Evolutionary conservation across 2,888 invertebrate species (phyloP), one percentile per base, ranked within the genome.

Genomic region (Piscicola geometra): DNA sequence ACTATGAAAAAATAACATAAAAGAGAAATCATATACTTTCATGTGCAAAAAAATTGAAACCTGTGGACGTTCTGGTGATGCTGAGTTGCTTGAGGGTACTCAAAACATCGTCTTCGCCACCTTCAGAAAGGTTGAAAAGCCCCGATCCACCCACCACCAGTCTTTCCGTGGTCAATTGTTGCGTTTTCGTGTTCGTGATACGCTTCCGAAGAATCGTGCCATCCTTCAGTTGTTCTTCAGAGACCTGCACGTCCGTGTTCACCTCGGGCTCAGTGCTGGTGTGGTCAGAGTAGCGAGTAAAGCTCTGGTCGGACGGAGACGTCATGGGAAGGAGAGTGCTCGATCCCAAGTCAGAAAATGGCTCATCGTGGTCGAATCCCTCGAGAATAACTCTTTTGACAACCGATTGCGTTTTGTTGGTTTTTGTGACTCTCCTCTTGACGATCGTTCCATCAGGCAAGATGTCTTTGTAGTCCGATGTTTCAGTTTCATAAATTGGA

Each of bases 401-500:
- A 25, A 76, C 71, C 33, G 76, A 68, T 35, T 76, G 75, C 33
- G 70, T 77, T 50, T 70, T 75, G 36, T 75, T 77, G 21, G 77
- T 77, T 47, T 75, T 75, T 30, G 52, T 67, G 15, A 77, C 75
- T 60, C 70, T 77, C 3, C 77, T 52, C n/a, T 50, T 66, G 47
- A 77, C 77, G 28, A 77, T 35, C 32, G 77, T 77, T 33, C 77
- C 77, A 71, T 77, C 77, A 1, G 77, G 77, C 41, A 77, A 50
- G 1, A 60, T 64, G 52, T 77, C 77, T 52, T 75, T 36, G 36
- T 71, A 75, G 67, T 77, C 75, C 12, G 70, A 41, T 18, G 71
- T 71, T 41, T 77, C 75, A 15, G 75, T 75, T 33, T 71, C 77
- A 21, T 60, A 30, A n/a, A 71, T 67, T 35, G 77, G 77, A 50